Evolutionary conservation across 2,888 invertebrate species (phyloP).

Genomic region (Drosophila emarginata): DNA sequence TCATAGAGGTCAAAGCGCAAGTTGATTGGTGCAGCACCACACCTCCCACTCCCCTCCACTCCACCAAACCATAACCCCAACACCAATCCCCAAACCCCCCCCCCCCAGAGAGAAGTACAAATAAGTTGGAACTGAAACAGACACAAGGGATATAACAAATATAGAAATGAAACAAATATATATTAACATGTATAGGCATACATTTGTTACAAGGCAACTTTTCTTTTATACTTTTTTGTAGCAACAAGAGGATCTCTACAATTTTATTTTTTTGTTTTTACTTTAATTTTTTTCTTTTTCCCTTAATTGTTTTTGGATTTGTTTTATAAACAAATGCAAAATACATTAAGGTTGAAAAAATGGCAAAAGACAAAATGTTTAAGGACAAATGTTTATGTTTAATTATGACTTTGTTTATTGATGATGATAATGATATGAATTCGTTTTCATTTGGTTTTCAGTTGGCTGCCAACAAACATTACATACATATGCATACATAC

Average conservation of each 20-base stretch:
- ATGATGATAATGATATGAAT: slow-evolving; percentile 2
- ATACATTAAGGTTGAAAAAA: neutral
- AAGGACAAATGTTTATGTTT: slow-evolving; percentile 3
- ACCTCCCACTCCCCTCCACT: neutral
- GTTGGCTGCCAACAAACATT: slow-evolving; percentile 7
- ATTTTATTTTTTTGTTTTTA: neutral
- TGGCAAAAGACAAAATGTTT: neutral
- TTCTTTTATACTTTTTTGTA: slow-evolving; percentile 1
- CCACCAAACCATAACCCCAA: neutral
- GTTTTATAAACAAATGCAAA: neutral
- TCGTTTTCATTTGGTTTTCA: slow-evolving; percentile 1
- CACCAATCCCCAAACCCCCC: no score
- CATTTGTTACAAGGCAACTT: neutral
- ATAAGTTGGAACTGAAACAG: slow-evolving; percentile 5
- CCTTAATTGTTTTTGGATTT: neutral
- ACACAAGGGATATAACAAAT: slow-evolving; percentile 3
- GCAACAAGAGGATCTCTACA: slow-evolving; percentile 5
- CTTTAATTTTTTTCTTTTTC: neutral
- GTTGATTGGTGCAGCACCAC: neutral
- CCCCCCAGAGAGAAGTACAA: slow-evolving; percentile 5
- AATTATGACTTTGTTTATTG: slow-evolving; percentile 5
- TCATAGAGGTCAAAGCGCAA: neutral
- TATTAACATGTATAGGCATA: slow-evolving; percentile 1
- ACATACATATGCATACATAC: neutral
- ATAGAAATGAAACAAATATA: neutral